Evolutionary conservation across 2,113 vertebrate genomes (phyloP), one percentile per base, ranked within the genome.

Genomic region (Noctilio leporinus): DNA sequence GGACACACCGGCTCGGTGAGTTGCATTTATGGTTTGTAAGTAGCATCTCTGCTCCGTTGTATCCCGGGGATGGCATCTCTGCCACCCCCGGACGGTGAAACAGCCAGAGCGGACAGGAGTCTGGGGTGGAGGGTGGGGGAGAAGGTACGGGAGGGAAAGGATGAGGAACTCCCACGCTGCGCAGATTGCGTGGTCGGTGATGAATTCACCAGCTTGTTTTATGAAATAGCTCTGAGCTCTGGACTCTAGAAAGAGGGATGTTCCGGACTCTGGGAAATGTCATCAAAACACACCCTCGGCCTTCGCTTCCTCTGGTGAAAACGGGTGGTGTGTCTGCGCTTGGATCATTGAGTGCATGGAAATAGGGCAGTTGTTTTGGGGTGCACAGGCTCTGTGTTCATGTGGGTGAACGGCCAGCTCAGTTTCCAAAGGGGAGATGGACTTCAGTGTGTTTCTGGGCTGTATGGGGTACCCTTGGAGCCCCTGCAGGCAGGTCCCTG

Each of bases 391-490:
- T 62, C 45, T 22, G 10, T 2, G 35, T 75, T 64, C 75, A 7
- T 14, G 22, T 30, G 38, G 55, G n/a, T 78, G 57, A 30, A 51
- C 69, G n/a, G n/a, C 45, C 17, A 82, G 77, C 51, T 40, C 67
- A 5, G 40, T 47, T 73, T 91, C 53, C 55, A 91, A 91, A 89
- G 55, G 53, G 43, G 64, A n/a, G 45, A 45, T 12, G 33, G 75
- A 15, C 24, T 14, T 8, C 30, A 8, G 1, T 22, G 24, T 4
- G 2, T 49, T 83, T 72, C 62, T 53, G 72, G 92, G 11, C 11
- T 2, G 7, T 40, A 65, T 16, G 0, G 10, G 45, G 20, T 0
- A 47, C 30, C 14, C 0, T 1, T 43, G 55, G 40, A 65, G 6
- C 30, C 3, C 0, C 45, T 35, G 47, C 6, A 35, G 83, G 47